Evolutionary conservation across 2,113 vertebrate genomes (phyloP).

Genomic region (Dolichallabes microphthalmus): DNA sequence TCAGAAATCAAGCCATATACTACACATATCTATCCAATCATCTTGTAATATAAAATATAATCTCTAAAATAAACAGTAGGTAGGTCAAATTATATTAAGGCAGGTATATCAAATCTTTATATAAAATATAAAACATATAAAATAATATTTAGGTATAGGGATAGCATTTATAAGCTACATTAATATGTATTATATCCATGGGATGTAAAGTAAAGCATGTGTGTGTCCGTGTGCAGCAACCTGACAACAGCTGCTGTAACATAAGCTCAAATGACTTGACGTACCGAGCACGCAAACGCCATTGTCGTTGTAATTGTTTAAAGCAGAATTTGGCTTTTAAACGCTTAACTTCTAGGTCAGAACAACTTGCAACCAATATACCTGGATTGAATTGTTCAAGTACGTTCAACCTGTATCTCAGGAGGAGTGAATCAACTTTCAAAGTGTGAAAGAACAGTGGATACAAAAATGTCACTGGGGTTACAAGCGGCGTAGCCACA

Average conservation of each 20-base stretch:
- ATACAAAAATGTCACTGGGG: neutral
- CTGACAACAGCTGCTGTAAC: neutral
- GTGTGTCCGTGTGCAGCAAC: neutral
- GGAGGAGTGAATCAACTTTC: neutral
- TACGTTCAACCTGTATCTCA: neutral
- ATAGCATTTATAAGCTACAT: neutral
- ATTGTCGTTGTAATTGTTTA: neutral
- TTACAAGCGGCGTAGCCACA: constrained; percentile 42
- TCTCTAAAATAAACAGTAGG: neutral
- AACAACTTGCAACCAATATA: neutral
- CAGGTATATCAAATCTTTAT: no score
- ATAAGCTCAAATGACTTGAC: neutral
- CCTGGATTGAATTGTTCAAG: neutral
- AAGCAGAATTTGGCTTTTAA: neutral
- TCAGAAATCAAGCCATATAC: neutral
- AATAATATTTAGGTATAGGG: neutral
- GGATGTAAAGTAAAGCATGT: neutral
- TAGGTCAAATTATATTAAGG: neutral
- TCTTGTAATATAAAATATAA: neutral
- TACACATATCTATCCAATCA: neutral
- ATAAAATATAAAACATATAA: no score
- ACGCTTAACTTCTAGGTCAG: neutral
- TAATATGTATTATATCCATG: neutral
- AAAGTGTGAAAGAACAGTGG: neutral
- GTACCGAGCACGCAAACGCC: neutral